Percentiles rank a stretch among this genome's conserved stretches.
These are phyloP conservation scores for Microtus ochrogaster DNA, from an alignment of 2,113 vertebrate genomes.

Conservation along the genomic window DNA sequence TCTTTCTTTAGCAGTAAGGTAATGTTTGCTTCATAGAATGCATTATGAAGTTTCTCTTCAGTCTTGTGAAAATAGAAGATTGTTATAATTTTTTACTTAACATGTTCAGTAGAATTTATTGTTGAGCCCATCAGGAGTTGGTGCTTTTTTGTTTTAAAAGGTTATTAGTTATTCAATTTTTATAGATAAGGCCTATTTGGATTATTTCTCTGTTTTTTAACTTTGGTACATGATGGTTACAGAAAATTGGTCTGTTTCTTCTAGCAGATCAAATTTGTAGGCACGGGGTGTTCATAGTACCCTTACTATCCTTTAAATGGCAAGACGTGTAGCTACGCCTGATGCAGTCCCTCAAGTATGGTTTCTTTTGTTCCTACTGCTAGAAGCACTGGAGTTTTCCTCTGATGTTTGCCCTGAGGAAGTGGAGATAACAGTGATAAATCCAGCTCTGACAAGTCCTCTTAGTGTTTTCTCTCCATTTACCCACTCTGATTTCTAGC, in stretches of 20 bases:
- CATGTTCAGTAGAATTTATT: background rate
- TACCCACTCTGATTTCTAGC: background rate
- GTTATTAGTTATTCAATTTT: background rate
- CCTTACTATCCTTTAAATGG: background rate
- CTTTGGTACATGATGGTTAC: background rate
- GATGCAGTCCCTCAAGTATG: background rate
- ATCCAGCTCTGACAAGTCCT: background rate
- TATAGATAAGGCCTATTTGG: background rate
- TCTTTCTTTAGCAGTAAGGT: background rate
- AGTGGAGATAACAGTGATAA: background rate
- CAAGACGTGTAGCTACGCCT: background rate
- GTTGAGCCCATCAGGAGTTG: background rate
- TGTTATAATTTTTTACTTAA: background rate
- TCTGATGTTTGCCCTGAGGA: background rate
- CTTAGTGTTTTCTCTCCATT: background rate
- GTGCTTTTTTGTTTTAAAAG: background rate
- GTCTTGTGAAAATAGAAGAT: background rate
- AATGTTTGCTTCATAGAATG: background rate
- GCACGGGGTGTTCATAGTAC: background rate
- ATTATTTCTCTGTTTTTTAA: too few species aligned
- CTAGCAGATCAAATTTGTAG: background rate
- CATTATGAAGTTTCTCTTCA: background rate
- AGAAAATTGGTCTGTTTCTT: background rate
- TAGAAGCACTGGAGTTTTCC: background rate
- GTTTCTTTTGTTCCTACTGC: background rate